Conservation (phyloP, 2,113 vertebrate genomes). For the Gasterosteus nipponicus region DNA sequence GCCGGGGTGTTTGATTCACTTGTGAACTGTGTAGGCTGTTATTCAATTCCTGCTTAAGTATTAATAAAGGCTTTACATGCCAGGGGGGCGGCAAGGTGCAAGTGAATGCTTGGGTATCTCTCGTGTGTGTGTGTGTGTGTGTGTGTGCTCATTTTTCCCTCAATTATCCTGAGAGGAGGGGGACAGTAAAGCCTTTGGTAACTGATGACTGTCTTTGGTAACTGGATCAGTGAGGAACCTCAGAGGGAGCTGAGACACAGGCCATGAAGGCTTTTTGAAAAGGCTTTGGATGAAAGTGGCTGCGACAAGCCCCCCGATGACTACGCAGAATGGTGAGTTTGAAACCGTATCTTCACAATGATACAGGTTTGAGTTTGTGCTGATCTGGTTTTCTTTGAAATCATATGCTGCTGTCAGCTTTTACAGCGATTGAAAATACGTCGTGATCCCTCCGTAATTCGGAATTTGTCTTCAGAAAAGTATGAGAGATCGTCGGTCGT, state of each 20-base stretch:
- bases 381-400: not conserved
- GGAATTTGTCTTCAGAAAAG: not conserved
- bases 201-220: slow-evolving; percentile 53
- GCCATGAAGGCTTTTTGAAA: slow-evolving; percentile 19
- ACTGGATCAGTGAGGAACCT: slow-evolving; percentile 27
- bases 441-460: not conserved
- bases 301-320: slow-evolving; percentile 3
- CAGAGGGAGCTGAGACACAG: slow-evolving; percentile 2
- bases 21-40: slow-evolving; percentile 68
- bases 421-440: not conserved
- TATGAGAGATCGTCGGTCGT: not conserved
- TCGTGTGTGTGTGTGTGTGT: not conserved
- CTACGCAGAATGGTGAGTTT: slow-evolving; percentile 56
- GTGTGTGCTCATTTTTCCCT: slow-evolving; percentile 59
- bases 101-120: slow-evolving; percentile 47
- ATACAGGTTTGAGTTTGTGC: not conserved
- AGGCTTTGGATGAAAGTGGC: slow-evolving; percentile 13
- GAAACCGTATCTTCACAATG: not conserved
- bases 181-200: slow-evolving; percentile 47
- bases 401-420: not conserved
- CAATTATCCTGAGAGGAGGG: slow-evolving; percentile 36
- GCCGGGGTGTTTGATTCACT: slow-evolving; percentile 72
- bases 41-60: slow-evolving; percentile 83
- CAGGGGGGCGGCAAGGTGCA: slow-evolving; percentile 64
- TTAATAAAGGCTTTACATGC: slow-evolving; percentile 78